Evolutionary conservation across 2,888 invertebrate species (phyloP).

Genomic region (Phasia obesa): DNA sequence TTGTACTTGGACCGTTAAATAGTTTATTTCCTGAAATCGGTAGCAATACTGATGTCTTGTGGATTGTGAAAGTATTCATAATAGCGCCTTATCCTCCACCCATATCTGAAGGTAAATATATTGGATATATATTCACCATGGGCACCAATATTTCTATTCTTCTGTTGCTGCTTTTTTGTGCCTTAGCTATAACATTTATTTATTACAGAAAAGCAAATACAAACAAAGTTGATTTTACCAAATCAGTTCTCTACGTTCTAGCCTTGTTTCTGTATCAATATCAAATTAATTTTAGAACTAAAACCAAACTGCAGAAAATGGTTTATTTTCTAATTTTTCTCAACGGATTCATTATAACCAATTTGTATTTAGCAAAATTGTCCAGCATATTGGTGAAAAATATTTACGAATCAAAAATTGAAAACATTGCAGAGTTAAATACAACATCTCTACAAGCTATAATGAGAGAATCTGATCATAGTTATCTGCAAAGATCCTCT

Average conservation of each 20-base stretch:
- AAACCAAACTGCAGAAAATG: neutral
- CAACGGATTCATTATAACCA: constrained; percentile 38
- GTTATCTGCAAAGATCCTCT: neutral
- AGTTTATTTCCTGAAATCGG: neutral
- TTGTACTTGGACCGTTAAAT: neutral
- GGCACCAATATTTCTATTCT: neutral
- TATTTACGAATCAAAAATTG: constrained; percentile 35
- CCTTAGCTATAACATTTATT: neutral
- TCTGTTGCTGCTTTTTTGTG: neutral
- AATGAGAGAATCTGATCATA: neutral
- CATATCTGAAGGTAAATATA: constrained; percentile 21
- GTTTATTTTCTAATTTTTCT: constrained; percentile 7
- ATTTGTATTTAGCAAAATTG: constrained; percentile 43
- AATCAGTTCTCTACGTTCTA: constrained; percentile 34
- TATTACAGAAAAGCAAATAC: neutral
- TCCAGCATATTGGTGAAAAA: constrained; percentile 45
- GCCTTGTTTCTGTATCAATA: constrained; percentile 9
- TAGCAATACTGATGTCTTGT: neutral
- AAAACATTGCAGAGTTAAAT: constrained; percentile 14
- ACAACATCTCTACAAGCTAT: neutral
- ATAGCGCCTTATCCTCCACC: constrained; percentile 30
- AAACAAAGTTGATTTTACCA: constrained; percentile 20
- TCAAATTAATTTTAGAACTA: constrained; percentile 6
- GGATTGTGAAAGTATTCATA: neutral
- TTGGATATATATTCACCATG: neutral